Evolutionary conservation across 2,888 invertebrate species (phyloP).

Genomic region (Timandra comae): DNA sequence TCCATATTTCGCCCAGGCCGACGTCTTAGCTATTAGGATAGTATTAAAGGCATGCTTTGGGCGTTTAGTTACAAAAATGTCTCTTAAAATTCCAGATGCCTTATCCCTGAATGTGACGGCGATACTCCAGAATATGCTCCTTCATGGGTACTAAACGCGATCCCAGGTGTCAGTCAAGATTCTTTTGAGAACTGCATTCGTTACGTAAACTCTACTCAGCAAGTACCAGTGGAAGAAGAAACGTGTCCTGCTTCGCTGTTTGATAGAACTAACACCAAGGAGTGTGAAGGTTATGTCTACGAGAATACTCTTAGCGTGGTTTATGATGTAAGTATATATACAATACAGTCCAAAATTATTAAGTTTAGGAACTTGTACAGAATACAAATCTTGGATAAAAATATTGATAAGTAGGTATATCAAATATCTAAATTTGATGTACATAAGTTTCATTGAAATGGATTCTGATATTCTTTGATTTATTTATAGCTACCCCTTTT

Average conservation of each 20-base stretch:
- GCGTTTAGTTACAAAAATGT: no score
- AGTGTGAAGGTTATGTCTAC: slow-evolving; percentile 48
- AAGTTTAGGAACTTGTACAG: no score
- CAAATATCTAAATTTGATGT: no score
- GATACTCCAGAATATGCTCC: slow-evolving; percentile 40
- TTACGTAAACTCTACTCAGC: slow-evolving; percentile 34
- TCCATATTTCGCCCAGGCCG: no score
- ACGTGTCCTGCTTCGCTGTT: slow-evolving; percentile 52
- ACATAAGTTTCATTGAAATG: no score
- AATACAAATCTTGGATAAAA: no score
- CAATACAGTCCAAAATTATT: no score
- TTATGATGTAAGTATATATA: slow-evolving; percentile 57
- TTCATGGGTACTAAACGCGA: slow-evolving; percentile 48
- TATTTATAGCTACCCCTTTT: no score
- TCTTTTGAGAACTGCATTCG: slow-evolving; percentile 50
- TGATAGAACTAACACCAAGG: slow-evolving; percentile 29
- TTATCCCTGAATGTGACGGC: slow-evolving; percentile 51
- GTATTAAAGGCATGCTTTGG: no score
- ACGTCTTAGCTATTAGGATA: no score
- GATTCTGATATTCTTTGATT: no score
- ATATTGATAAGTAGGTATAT: no score
- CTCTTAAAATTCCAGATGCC: slow-evolving; percentile 36
- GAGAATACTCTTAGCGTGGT: slow-evolving; percentile 55
- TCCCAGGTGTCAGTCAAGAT: slow-evolving; percentile 34
- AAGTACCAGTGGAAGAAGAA: slow-evolving; percentile 12